Evolutionary conservation across 2,797 vertebrate genomes (phyloP).

Genomic region (Anomalospiza imberbis): DNA sequence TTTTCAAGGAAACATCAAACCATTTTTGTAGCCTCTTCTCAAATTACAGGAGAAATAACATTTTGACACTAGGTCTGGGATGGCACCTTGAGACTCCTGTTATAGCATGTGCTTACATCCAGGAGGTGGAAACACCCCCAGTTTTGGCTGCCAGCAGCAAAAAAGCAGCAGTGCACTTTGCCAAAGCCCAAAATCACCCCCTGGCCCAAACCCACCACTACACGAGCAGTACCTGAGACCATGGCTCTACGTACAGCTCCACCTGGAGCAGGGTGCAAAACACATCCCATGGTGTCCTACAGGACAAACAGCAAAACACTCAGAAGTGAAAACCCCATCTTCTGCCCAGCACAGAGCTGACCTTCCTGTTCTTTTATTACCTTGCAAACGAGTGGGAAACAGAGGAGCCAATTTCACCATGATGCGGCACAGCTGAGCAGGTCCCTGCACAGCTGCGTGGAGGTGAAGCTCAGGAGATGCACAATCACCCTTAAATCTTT

Average conservation of each 20-base stretch:
- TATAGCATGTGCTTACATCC: rapidly evolving
- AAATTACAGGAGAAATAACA: not conserved
- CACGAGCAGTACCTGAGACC: not conserved
- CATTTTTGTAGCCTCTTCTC: not conserved
- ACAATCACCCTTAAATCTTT: not conserved
- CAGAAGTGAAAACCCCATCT: rapidly evolving
- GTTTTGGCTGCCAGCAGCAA: not conserved
- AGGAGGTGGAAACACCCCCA: not conserved
- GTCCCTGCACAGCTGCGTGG: not conserved
- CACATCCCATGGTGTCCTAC: rapidly evolving
- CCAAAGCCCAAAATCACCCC: not conserved
- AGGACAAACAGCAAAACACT: rapidly evolving
- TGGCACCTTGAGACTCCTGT: not conserved
- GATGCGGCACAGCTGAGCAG: not conserved
- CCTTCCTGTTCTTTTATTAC: rapidly evolving
- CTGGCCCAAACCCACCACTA: not conserved
- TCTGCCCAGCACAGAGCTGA: rapidly evolving
- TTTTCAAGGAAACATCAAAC: not conserved
- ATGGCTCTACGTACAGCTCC: rapidly evolving
- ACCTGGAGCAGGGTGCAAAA: not conserved
- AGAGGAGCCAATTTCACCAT: rapidly evolving
- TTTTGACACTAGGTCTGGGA: not conserved
- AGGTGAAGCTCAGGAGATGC: not conserved
- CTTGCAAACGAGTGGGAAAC: not conserved
- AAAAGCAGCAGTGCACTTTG: not conserved